Percentiles rank a stretch among this genome's conserved stretches.
Evolutionary conservation across 1,140 invertebrate genomes (phyloP).

Genomic region (Listronotus bonariensis): DNA sequence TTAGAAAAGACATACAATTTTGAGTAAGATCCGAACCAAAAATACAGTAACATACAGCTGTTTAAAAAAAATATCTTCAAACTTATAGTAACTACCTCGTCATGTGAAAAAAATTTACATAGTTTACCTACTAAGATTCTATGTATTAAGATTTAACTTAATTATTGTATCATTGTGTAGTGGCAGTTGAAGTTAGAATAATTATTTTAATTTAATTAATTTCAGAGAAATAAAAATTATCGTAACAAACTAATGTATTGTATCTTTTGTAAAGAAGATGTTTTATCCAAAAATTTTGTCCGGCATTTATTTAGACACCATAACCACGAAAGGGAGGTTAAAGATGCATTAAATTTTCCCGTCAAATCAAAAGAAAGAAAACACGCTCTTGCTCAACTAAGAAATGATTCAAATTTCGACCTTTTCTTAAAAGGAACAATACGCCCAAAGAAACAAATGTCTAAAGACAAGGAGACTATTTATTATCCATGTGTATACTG

Average conservation of each 20-base stretch:
- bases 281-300: constrained; percentile 28
- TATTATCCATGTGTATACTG: constrained; percentile 35
- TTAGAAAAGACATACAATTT: no score
- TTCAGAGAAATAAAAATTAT: no score
- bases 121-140: no score
- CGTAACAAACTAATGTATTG: not conserved
- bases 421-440: constrained; percentile 15
- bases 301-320: constrained; percentile 17
- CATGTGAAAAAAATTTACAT: no score
- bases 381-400: constrained; percentile 14
- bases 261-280: constrained; percentile 27
- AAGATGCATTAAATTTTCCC: constrained; percentile 11
- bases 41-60: no score
- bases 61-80: no score
- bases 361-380: constrained; percentile 22
- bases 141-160: no score
- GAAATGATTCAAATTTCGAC: constrained; percentile 28
- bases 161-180: no score
- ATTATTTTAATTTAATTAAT: no score
- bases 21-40: no score
- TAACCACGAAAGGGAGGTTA: constrained; percentile 20
- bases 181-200: no score
- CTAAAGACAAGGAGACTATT: not conserved
- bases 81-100: no score
- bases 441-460: constrained; percentile 2